Evolutionary conservation across 2,888 invertebrate species (phyloP).

Genomic region (Panopea generosa): DNA sequence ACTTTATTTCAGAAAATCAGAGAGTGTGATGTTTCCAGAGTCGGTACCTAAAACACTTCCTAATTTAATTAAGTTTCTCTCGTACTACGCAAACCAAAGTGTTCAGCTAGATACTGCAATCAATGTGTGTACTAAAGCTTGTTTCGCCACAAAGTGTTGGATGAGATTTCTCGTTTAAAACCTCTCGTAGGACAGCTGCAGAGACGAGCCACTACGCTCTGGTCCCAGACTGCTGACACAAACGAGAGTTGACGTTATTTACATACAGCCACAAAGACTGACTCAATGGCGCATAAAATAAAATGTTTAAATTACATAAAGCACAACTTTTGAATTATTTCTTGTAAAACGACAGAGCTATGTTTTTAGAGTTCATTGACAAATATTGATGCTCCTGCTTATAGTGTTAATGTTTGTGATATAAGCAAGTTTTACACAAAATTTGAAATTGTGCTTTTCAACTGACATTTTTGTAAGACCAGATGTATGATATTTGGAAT

Average conservation of each 20-base stretch:
- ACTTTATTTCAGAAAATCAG: constrained; percentile 79
- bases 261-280: constrained; percentile 5
- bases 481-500: too few relatives aligned
- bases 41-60: constrained; percentile 72
- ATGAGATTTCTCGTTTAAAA: constrained; percentile 20
- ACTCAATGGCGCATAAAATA: constrained; percentile 14
- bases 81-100: constrained; percentile 73
- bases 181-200: constrained; percentile 20
- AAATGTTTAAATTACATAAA: constrained; percentile 31
- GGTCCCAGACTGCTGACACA: constrained; percentile 1
- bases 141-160: constrained; percentile 57
- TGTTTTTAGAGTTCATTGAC: background rate
- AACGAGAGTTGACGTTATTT: background rate
- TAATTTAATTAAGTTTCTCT: constrained; percentile 80
- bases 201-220: constrained; percentile 28
- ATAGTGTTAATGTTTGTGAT: too few relatives aligned
- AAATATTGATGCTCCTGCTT: too few relatives aligned
- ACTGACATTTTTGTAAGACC: too few relatives aligned
- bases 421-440: too few relatives aligned
- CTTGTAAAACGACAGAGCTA: constrained; percentile 1
- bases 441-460: too few relatives aligned
- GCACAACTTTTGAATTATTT: constrained; percentile 40
- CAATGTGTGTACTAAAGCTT: constrained; percentile 70
- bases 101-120: constrained; percentile 75
- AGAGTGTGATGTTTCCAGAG: constrained; percentile 80